Conservation (phyloP, 2,113 vertebrate species). For the Ochotona curzoniae region DNA sequence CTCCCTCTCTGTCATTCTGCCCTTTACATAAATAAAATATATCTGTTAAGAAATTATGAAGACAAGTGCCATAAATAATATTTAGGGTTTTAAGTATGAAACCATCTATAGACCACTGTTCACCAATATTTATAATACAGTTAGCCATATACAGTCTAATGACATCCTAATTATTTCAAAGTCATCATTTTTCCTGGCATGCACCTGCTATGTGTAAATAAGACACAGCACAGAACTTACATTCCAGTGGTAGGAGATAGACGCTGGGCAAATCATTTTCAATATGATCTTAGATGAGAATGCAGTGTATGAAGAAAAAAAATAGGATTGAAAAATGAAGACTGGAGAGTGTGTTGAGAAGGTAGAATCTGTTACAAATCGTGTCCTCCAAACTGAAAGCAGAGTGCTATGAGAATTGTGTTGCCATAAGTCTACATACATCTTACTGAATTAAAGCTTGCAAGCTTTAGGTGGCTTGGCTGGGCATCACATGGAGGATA, state of each 20-base stretch:
- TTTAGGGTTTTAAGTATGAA: slow-evolving; percentile 68
- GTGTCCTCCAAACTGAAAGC: not conserved
- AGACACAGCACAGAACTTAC: not conserved
- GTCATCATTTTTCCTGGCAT: slow-evolving; percentile 80
- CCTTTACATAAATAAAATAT: no score
- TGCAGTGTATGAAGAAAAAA: not conserved
- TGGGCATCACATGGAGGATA: slow-evolving; percentile 18
- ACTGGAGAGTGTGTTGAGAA: not conserved
- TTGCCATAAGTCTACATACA: not conserved
- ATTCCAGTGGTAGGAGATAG: not conserved
- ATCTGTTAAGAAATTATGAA: no score
- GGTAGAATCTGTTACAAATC: not conserved
- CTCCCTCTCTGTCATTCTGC: no score
- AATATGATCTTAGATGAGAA: not conserved
- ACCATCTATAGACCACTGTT: slow-evolving; percentile 84
- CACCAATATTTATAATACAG: slow-evolving; percentile 78
- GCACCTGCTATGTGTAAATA: not conserved
- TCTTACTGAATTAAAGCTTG: not conserved
- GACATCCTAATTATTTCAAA: slow-evolving; percentile 69
- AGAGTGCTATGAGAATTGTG: not conserved
- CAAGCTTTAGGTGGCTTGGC: not conserved
- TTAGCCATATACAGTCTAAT: slow-evolving; percentile 85
- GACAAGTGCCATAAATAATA: no score
- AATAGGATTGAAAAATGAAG: not conserved
- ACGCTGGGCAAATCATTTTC: not conserved